Conservation (phyloP, 2,797 vertebrate species). For the Spheniscus humboldti region DNA sequence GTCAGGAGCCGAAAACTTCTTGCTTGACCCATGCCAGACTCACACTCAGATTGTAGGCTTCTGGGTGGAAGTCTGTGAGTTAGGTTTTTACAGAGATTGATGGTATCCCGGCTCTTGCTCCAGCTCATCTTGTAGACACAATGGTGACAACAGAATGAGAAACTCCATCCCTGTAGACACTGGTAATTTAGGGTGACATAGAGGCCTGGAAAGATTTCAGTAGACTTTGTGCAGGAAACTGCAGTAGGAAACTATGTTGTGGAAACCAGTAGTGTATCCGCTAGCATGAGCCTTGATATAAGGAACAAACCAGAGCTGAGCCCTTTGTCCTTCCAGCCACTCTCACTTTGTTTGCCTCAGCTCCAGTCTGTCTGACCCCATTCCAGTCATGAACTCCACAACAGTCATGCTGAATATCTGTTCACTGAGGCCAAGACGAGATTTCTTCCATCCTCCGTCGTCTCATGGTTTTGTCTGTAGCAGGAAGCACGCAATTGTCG, state of each 20-base stretch:
- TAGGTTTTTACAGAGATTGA: not conserved
- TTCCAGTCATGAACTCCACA: too few species aligned
- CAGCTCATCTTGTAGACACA: not conserved
- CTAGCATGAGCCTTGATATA: not conserved
- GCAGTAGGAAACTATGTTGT: not conserved
- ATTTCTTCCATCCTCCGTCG: not conserved
- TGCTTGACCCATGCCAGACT: not conserved
- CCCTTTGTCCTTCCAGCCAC: not conserved
- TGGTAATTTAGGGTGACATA: not conserved
- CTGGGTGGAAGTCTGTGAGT: not conserved
- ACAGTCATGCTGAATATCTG: not conserved
- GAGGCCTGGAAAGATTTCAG: not conserved
- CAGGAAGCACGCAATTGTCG: not conserved
- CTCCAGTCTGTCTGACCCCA: not conserved
- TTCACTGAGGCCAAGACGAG: not conserved
- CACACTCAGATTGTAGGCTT: not conserved
- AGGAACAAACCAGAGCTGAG: not conserved
- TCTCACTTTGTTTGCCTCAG: not conserved
- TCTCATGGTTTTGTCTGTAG: not conserved
- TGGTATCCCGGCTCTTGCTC: not conserved
- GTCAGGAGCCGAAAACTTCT: not conserved
- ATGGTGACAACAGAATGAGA: not conserved
- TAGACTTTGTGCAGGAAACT: not conserved
- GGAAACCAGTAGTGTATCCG: not conserved
- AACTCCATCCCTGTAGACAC: not conserved